phyloP scores from a whole-genome alignment of 35 echinoderm and acorn worm species.

The Lytechinus variegatus region DNA sequence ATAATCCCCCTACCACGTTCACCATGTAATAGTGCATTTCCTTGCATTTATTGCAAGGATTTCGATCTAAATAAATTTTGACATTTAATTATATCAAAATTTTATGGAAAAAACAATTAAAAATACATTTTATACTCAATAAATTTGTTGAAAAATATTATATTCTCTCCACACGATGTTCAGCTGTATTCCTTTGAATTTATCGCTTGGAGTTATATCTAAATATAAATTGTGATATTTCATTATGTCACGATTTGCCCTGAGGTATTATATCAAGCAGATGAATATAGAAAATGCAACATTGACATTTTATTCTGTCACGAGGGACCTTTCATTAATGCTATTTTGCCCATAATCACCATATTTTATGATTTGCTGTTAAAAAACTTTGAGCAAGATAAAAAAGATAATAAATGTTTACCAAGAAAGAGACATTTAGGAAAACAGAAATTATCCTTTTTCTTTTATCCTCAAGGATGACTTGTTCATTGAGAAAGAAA shows the following conservation, averaged over 20 bases:
- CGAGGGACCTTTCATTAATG: neutral
- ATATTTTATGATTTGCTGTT: neutral
- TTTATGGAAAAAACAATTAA: neutral
- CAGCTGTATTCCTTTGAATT: neutral
- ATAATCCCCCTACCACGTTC: too few species aligned
- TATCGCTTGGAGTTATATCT: neutral
- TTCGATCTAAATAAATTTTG: neutral
- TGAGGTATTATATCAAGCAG: neutral
- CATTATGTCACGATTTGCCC: neutral
- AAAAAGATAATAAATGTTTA: neutral
- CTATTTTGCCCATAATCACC: neutral
- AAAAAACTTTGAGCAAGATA: neutral
- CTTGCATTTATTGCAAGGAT: neutral
- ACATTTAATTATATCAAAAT: neutral
- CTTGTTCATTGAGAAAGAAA: neutral
- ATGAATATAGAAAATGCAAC: neutral
- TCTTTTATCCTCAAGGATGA: too few species aligned
- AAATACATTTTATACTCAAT: too few species aligned
- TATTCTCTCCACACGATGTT: too few species aligned
- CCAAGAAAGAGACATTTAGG: neutral
- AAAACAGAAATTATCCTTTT: neutral
- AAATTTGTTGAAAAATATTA: too few species aligned
- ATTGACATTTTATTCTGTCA: neutral
- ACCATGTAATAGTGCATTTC: neutral
- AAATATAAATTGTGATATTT: neutral